Conservation (phyloP, 2,797 vertebrate species). For the Hydrolagus colliei region DNA sequence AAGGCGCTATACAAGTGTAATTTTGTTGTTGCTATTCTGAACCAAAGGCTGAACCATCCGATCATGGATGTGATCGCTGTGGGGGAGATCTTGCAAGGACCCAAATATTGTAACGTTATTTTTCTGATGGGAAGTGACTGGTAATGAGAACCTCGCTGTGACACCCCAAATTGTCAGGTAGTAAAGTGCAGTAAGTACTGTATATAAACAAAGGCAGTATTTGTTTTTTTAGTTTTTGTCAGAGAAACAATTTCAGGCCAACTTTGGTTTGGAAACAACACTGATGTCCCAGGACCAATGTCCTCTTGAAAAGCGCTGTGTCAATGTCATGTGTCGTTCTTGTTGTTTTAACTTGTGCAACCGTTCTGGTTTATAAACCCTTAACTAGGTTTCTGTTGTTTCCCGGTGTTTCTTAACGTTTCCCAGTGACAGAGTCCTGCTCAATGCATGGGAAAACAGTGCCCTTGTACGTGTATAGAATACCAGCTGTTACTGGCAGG, state of each 20-base stretch:
- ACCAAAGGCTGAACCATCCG: neutral
- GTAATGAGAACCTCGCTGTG: neutral
- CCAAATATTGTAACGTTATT: neutral
- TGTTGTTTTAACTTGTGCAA: slow-evolving; percentile 41
- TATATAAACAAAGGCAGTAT: slow-evolving; percentile 53
- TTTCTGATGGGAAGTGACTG: neutral
- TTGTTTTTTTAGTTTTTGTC: slow-evolving; percentile 38
- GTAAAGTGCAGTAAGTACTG: slow-evolving; percentile 69
- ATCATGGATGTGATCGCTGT: neutral
- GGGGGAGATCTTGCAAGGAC: neutral
- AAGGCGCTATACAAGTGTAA: too few relatives aligned
- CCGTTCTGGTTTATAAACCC: neutral
- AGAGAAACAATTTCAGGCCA: slow-evolving; percentile 33
- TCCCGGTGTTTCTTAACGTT: too few relatives aligned
- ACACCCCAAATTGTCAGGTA: slow-evolving; percentile 39
- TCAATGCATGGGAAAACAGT: neutral
- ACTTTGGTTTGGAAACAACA: slow-evolving; percentile 36
- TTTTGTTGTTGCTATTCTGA: too few relatives aligned
- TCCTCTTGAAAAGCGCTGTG: too few relatives aligned
- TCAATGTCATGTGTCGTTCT: slow-evolving; percentile 21
- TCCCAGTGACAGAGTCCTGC: neutral
- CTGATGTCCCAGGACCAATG: neutral
- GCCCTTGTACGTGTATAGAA: neutral
- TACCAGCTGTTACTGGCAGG: slow-evolving; percentile 65
- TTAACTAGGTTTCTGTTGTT: neutral